These are phyloP conservation scores for Istiophorus platypterus DNA, from an alignment of 2,113 vertebrate species.

Conservation along the genomic window DNA sequence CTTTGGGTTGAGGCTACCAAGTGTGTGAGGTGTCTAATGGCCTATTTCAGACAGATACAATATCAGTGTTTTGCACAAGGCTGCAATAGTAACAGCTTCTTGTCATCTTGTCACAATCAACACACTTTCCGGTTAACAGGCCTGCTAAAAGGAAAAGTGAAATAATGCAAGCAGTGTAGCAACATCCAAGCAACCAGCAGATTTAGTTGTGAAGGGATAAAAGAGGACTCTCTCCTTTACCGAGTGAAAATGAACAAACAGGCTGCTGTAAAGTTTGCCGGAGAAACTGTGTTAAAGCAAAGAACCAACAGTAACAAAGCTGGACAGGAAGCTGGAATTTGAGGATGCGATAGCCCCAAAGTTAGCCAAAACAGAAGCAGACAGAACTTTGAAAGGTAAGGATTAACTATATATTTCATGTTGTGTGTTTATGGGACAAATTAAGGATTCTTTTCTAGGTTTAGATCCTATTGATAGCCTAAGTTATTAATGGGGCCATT, in stretches of 20 bases:
- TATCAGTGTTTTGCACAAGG: background rate
- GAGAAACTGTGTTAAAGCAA: too few relatives aligned
- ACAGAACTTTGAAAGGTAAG: slow-evolving; percentile 10
- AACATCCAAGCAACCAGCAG: background rate
- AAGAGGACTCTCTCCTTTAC: background rate
- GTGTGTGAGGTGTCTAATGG: background rate
- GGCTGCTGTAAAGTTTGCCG: background rate
- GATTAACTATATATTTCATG: background rate
- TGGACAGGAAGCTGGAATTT: background rate
- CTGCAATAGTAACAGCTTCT: background rate
- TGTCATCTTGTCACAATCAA: background rate
- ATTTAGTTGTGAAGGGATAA: background rate
- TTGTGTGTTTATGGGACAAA: background rate
- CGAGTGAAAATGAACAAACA: background rate
- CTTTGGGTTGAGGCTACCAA: background rate
- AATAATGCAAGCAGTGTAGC: background rate
- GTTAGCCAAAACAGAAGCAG: background rate
- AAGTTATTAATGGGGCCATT: background rate
- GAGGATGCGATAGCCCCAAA: background rate
- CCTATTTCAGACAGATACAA: background rate
- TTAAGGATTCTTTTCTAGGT: background rate
- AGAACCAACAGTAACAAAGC: background rate
- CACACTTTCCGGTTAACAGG: background rate
- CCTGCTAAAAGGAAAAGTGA: background rate
- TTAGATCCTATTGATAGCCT: background rate